These are phyloP conservation scores for Drosophila mulleri DNA, from an alignment of 2,888 invertebrate species.

Conservation along the genomic window DNA sequence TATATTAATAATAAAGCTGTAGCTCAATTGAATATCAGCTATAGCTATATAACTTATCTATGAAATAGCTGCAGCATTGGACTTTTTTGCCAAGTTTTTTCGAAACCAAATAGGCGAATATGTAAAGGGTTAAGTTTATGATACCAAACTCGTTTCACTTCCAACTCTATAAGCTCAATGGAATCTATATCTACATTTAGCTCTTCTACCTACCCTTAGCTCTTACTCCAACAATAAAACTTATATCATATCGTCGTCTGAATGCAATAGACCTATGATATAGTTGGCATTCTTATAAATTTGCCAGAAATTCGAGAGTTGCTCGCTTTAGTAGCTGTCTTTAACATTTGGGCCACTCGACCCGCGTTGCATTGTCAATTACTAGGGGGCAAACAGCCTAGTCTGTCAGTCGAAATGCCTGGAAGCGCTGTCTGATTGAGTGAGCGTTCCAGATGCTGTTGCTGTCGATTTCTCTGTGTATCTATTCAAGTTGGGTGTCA, in stretches of 20 bases:
- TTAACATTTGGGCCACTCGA: neutral
- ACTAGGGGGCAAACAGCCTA: constrained; percentile 16
- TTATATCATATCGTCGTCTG: neutral
- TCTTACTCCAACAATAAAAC: neutral
- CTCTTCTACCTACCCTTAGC: neutral
- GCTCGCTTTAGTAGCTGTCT: neutral
- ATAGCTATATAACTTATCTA: too few species aligned
- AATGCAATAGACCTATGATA: neutral
- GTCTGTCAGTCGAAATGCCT: constrained; percentile 35
- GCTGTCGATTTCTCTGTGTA: constrained; percentile 1
- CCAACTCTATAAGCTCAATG: too few species aligned
- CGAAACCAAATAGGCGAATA: too few species aligned
- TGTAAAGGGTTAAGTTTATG: too few species aligned
- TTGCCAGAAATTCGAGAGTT: constrained; percentile 1
- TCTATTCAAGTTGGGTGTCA: constrained; percentile 26
- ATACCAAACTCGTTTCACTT: too few species aligned
- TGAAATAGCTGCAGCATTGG: too few species aligned
- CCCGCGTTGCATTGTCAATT: constrained; percentile 35
- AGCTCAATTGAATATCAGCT: too few species aligned
- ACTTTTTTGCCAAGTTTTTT: too few species aligned
- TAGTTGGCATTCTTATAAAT: neutral
- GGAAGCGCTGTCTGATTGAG: constrained; percentile 56
- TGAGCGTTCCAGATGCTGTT: constrained; percentile 3
- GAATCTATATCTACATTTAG: too few species aligned
- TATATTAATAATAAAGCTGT: too few species aligned